phyloP scores from a whole-genome alignment of 2,888 invertebrate genomes.

The Macrophya annulata region DNA sequence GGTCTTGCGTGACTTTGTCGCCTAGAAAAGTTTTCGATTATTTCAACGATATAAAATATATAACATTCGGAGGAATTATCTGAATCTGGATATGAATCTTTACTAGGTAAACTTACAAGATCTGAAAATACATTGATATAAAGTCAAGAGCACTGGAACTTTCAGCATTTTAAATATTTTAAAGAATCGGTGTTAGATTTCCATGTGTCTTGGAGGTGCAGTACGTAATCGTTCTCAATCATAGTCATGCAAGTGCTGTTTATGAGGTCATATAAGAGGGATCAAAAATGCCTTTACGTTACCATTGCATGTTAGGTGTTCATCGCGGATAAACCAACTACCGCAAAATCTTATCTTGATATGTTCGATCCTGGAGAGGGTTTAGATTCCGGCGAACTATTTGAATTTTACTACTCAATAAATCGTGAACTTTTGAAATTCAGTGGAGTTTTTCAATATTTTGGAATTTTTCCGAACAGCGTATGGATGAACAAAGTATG shows the following conservation, averaged over 20 bases:
- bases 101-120: no score
- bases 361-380: not conserved
- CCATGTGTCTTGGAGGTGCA: not conserved
- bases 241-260: not conserved
- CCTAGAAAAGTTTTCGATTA: not conserved
- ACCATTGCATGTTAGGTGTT: not conserved
- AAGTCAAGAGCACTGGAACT: no score
- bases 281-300: not conserved
- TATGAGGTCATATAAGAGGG: not conserved
- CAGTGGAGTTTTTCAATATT: not conserved
- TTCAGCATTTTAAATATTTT: not conserved
- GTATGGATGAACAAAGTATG: not conserved
- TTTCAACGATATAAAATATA: not conserved
- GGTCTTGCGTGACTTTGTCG: not conserved
- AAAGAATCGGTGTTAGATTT: not conserved
- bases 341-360: not conserved
- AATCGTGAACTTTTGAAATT: not conserved
- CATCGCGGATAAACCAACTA: not conserved
- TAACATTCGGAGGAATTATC: not conserved
- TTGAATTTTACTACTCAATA: constrained; percentile 2
- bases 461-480: not conserved
- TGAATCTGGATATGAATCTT: no score
- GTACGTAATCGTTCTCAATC: not conserved
- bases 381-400: not conserved
- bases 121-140: no score